A percentile compares a stretch with the other conserved stretches of the same genome.
phyloP scores from a whole-genome alignment of 2,113 vertebrate species.

The Calyptomena viridis region DNA sequence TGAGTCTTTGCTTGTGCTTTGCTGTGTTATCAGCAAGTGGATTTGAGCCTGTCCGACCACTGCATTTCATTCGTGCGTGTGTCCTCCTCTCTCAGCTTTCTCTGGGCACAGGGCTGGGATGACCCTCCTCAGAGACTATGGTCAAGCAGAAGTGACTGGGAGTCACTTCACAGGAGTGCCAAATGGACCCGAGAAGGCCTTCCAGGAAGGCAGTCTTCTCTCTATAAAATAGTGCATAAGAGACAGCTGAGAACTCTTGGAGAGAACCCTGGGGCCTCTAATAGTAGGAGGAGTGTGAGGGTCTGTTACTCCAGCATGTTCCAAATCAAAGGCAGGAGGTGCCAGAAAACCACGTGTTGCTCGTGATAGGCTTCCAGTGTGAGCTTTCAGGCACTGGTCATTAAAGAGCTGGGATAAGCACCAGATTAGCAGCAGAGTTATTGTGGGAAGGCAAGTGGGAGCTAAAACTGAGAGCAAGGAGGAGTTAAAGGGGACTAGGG shows the following conservation, averaged over 20 bases:
- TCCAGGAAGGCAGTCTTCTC: background rate
- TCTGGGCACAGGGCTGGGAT: background rate
- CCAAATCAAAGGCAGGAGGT: background rate
- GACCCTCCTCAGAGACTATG: background rate
- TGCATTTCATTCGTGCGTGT: background rate
- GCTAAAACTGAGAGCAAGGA: slow-evolving; percentile 10
- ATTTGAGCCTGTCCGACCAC: background rate
- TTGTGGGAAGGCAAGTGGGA: background rate
- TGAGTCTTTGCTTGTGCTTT: background rate
- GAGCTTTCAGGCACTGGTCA: background rate
- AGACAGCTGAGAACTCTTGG: background rate
- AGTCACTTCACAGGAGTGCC: background rate
- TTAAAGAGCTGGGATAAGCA: background rate
- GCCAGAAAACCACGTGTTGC: background rate
- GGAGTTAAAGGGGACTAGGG: background rate
- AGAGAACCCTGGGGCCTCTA: background rate
- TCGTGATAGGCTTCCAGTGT: background rate
- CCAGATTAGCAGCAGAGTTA: slow-evolving; percentile 27
- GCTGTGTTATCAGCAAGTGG: background rate
- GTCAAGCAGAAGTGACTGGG: background rate
- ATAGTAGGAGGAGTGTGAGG: background rate
- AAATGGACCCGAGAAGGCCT: background rate
- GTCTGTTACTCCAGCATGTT: background rate
- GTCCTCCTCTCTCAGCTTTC: background rate
- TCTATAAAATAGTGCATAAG: background rate